These are phyloP conservation scores for Limonius californicus DNA, from an alignment of 1,140 invertebrate genomes.

Conservation along the genomic window DNA sequence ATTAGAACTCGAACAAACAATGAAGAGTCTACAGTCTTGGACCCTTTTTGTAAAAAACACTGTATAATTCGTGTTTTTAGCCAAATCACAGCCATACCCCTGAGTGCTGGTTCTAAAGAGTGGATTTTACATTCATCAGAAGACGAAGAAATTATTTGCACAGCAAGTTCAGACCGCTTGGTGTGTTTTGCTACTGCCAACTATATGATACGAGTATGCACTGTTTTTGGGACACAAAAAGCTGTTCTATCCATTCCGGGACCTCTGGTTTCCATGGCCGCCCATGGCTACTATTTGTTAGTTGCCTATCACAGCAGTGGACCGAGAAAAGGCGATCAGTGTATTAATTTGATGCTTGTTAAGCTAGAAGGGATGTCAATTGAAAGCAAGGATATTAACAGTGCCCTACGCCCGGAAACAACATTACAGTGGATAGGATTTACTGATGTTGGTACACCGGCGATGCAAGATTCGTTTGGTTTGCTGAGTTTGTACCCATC, in stretches of 20 bases:
- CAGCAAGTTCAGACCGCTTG: slow-evolving; percentile 68
- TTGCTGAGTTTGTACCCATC: slow-evolving; percentile 62
- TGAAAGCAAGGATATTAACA: slow-evolving; percentile 50
- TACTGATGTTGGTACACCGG: slow-evolving; percentile 73
- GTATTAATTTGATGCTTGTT: slow-evolving; percentile 56
- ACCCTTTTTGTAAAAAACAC: no score
- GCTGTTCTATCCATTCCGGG: slow-evolving; percentile 74
- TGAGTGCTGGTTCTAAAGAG: slow-evolving; percentile 79
- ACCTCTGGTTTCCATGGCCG: slow-evolving; percentile 60
- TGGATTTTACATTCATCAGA: slow-evolving; percentile 76
- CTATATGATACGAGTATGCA: slow-evolving; percentile 76
- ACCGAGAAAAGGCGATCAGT: slow-evolving; percentile 51
- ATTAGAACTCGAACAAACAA: no score
- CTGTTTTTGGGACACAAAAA: slow-evolving; percentile 79
- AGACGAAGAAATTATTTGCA: slow-evolving; percentile 69
- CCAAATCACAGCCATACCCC: slow-evolving; percentile 52
- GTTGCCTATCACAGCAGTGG: slow-evolving; percentile 70
- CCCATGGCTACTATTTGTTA: slow-evolving; percentile 65
- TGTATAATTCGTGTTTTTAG: slow-evolving; percentile 29
- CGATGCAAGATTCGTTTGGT: slow-evolving; percentile 64
- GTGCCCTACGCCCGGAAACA: slow-evolving; percentile 68
- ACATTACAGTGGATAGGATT: slow-evolving; percentile 79
- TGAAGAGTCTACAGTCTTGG: no score
- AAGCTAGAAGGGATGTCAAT: slow-evolving; percentile 44
- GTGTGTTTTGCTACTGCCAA: slow-evolving; percentile 74